Conservation (phyloP, 1,140 invertebrate species). For the Colletes gigas region DNA sequence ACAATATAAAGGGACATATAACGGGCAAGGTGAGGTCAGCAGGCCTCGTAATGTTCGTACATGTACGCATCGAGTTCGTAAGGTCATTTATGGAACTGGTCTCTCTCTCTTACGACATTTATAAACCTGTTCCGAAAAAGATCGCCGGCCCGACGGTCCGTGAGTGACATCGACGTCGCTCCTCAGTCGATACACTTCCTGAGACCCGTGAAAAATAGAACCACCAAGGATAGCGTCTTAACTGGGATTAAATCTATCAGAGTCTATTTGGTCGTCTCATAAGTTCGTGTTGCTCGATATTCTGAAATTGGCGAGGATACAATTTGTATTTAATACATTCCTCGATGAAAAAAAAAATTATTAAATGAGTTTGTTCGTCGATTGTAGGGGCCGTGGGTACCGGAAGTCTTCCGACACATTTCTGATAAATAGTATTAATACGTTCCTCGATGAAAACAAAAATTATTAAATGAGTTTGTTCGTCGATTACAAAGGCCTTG, state of each 20-base stretch:
- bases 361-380: constrained; percentile 18
- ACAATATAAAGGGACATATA: constrained; percentile 67
- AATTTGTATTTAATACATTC: too few species aligned
- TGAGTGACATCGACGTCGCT: not conserved
- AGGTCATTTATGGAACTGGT: constrained; percentile 69
- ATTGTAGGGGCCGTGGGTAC: constrained; percentile 85
- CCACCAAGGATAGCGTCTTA: not conserved
- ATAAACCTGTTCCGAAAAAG: constrained; percentile 60
- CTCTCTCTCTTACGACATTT: constrained; percentile 57
- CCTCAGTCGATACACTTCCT: too few species aligned
- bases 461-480: too few species aligned
- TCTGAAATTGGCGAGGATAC: too few species aligned
- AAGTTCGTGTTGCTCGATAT: too few species aligned
- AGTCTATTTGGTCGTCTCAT: too few species aligned
- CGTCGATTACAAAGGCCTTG: constrained; percentile 82
- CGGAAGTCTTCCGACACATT: constrained; percentile 79
- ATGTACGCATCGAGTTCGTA: constrained; percentile 64
- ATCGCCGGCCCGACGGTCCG: not conserved
- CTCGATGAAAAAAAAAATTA: too few species aligned
- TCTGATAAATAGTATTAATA: too few species aligned
- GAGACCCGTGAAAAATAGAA: too few species aligned
- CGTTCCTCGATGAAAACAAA: too few species aligned
- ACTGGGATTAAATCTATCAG: too few species aligned
- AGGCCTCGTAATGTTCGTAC: constrained; percentile 50
- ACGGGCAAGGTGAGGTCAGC: constrained; percentile 65